phyloP scores from a whole-genome alignment of 2,888 invertebrate genomes.

The Pasiphila rectangulata region DNA sequence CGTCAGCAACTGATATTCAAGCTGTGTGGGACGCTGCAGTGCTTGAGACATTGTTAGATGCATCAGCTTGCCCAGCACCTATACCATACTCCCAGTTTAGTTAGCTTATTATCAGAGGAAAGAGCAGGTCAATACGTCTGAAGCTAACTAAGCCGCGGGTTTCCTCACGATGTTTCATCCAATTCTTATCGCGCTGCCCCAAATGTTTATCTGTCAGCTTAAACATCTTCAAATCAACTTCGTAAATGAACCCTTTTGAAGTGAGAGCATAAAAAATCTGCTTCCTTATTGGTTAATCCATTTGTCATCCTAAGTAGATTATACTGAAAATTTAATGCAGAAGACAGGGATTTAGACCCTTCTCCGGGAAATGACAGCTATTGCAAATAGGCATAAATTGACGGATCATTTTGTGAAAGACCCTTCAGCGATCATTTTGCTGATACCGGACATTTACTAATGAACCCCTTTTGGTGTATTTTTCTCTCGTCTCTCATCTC shows the following conservation, averaged over 20 bases:
- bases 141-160: too few species aligned
- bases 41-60: too few species aligned
- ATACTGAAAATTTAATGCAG: constrained; percentile 44
- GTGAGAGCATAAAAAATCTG: constrained; percentile 45
- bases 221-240: constrained; percentile 35
- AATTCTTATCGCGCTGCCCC: too few species aligned
- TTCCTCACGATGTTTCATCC: too few species aligned
- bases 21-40: too few species aligned
- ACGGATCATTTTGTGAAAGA: constrained; percentile 21
- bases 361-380: constrained; percentile 25
- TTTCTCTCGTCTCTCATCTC: too few species aligned
- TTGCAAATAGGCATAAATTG: constrained; percentile 30
- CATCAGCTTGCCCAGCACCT: constrained; percentile 19
- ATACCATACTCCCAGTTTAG: constrained; percentile 23
- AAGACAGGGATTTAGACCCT: constrained; percentile 24
- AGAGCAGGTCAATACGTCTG: too few species aligned
- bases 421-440: constrained; percentile 6
- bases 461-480: constrained; percentile 3
- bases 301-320: constrained; percentile 54
- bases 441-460: constrained; percentile 5
- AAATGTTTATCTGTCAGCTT: constrained; percentile 36
- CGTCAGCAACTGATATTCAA: too few species aligned
- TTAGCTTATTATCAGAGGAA: constrained; percentile 18
- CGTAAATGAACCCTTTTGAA: constrained; percentile 44
- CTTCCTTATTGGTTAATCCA: constrained; percentile 51